Conservation (phyloP, 2,113 vertebrate species). For the Ceyx cyanopectus region DNA sequence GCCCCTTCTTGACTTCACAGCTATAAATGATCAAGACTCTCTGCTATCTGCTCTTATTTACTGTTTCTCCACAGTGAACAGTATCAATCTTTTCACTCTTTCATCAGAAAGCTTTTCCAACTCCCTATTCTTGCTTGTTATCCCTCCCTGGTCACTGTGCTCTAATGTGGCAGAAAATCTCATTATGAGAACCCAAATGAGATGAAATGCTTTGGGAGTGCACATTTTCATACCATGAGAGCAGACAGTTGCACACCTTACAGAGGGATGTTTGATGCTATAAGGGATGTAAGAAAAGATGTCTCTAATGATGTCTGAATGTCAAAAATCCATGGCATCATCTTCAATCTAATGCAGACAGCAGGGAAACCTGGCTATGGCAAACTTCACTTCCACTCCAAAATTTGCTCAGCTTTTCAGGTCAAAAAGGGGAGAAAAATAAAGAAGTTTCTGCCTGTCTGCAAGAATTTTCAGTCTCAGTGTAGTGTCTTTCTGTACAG, state of each 20-base stretch:
- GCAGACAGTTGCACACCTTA: background rate
- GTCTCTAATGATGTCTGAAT: background rate
- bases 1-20: background rate
- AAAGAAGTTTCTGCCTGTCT: background rate
- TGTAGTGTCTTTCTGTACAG: background rate
- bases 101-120: background rate
- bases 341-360: background rate
- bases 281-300: background rate
- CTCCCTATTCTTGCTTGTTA: background rate
- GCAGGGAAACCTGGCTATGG: background rate
- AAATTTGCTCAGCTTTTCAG: background rate
- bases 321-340: background rate
- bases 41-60: background rate
- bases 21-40: background rate
- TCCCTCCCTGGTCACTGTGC: background rate
- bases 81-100: background rate
- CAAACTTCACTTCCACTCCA: rapidly evolving
- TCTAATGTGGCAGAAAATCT: background rate
- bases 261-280: background rate
- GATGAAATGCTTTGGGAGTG: background rate
- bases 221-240: background rate
- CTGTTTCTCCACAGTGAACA: background rate
- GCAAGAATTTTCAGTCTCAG: background rate
- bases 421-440: background rate
- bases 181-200: background rate